Evolutionary conservation across 2,113 vertebrate species (phyloP).

Genomic region (Elachura formosa): DNA sequence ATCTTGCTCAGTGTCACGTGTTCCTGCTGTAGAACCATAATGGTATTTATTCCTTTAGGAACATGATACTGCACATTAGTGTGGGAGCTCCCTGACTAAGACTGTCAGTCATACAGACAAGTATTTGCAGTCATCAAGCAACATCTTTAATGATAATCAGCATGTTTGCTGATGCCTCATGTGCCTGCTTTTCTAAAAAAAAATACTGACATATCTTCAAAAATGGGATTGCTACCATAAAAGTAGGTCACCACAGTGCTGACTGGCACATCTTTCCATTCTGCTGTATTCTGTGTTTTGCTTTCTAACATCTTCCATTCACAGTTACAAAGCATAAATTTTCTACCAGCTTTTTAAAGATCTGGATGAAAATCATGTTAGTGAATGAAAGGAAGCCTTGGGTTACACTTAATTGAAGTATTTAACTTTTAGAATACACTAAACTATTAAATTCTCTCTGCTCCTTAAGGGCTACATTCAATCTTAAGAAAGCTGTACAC

Average conservation of each 20-base stretch:
- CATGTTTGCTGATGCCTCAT: conserved; percentile 66
- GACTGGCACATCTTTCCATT: conserved; percentile 33
- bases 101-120: conserved; percentile 11
- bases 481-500: background rate
- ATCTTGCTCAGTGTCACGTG: background rate
- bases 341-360: background rate
- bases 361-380: background rate
- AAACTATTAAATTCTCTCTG: background rate
- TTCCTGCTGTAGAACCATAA: background rate
- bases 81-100: background rate
- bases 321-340: background rate
- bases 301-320: conserved; percentile 17
- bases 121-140: background rate
- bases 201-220: conserved; percentile 21
- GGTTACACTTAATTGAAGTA: background rate
- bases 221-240: conserved; percentile 40
- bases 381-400: background rate
- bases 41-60: background rate
- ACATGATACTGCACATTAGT: background rate
- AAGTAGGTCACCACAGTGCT: conserved; percentile 73
- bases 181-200: conserved; percentile 13
- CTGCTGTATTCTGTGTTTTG: conserved; percentile 11
- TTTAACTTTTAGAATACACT: background rate
- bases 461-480: background rate
- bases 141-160: conserved; percentile 40